phyloP scores from a whole-genome alignment of 2,113 vertebrate genomes.

The Pristiophorus japonicus region DNA sequence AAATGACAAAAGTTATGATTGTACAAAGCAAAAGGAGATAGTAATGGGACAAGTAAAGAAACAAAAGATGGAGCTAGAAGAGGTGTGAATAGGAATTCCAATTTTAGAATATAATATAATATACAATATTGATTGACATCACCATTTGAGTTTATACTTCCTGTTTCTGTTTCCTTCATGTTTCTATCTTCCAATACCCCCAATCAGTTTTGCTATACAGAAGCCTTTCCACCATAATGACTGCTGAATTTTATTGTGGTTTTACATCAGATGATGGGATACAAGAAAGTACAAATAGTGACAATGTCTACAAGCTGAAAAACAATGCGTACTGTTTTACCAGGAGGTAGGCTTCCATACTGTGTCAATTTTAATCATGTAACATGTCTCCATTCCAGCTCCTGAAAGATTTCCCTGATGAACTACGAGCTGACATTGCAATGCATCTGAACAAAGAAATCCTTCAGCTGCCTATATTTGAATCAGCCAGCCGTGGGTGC shows the following conservation, averaged over 20 bases:
- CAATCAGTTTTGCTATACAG: background rate
- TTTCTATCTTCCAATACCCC: background rate
- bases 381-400: constrained; percentile 45
- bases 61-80: no score
- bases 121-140: background rate
- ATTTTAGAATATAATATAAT: background rate
- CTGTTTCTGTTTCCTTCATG: background rate
- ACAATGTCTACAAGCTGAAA: background rate
- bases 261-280: background rate
- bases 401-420: constrained; percentile 64
- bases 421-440: constrained; percentile 63
- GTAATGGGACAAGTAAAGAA: no score
- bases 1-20: no score
- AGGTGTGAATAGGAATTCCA: no score
- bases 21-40: no score
- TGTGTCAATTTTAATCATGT: background rate
- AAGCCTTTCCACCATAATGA: background rate
- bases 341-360: background rate
- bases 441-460: constrained; percentile 66
- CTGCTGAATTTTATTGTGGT: background rate
- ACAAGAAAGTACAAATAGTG: background rate
- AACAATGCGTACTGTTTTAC: background rate
- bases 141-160: background rate
- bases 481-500: constrained; percentile 64
- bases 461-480: constrained; percentile 62